Evolutionary conservation across 1,140 invertebrate species (phyloP).

Genomic region (Augochlora pura): DNA sequence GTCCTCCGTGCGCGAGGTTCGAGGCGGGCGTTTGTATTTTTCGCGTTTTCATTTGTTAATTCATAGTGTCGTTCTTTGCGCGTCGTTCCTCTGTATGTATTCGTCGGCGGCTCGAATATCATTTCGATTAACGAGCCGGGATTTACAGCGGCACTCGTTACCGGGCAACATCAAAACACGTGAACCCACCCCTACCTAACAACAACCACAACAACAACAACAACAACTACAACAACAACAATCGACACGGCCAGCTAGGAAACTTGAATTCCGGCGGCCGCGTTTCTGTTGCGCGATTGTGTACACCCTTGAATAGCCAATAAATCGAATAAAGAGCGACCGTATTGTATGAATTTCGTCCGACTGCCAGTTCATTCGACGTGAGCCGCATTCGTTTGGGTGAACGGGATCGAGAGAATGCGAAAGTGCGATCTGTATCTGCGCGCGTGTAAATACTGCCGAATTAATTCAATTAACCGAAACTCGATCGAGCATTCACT

Average conservation of each 20-base stretch:
- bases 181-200: no score
- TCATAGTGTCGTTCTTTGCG: not conserved
- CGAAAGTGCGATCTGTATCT: not conserved
- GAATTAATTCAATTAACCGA: constrained; percentile 50
- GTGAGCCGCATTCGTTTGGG: constrained; percentile 29
- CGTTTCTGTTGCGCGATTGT: no score
- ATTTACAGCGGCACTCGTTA: constrained; percentile 11
- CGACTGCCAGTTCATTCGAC: constrained; percentile 45
- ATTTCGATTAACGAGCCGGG: constrained; percentile 13
- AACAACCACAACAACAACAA: no score
- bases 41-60: not conserved
- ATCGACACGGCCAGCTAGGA: not conserved
- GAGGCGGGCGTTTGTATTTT: not conserved
- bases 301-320: constrained; percentile 28
- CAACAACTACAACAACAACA: no score
- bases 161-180: not conserved
- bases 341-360: constrained; percentile 45
- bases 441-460: constrained; percentile 58
- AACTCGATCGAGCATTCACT: constrained; percentile 18
- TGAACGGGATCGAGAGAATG: not conserved
- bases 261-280: not conserved
- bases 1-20: no score
- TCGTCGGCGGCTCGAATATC: not conserved
- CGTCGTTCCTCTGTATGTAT: no score
- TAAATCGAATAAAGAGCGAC: constrained; percentile 44